phyloP scores from a whole-genome alignment of 1,140 invertebrate species.

The Papilio glaucus region DNA sequence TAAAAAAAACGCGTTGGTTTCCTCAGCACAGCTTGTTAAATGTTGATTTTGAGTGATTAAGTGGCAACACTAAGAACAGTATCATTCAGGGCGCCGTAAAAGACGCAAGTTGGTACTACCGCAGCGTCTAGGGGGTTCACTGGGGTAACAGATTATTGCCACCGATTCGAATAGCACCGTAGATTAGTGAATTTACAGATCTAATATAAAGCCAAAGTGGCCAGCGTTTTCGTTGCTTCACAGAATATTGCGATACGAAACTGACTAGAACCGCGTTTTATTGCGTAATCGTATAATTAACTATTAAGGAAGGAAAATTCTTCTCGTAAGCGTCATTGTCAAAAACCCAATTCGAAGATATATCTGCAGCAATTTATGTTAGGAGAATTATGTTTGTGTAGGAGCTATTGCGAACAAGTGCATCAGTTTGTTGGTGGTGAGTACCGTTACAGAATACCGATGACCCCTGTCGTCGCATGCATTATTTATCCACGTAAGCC shows the following conservation, averaged over 20 bases:
- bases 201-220: no score
- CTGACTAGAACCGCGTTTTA: background rate
- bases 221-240: no score
- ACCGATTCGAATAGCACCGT: no score
- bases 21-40: no score
- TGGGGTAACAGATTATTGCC: no score
- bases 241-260: background rate
- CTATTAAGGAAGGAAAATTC: background rate
- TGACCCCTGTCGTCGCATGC: conserved; percentile 68
- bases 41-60: no score
- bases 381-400: background rate
- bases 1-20: no score
- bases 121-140: no score
- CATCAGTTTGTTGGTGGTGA: conserved; percentile 46
- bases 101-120: no score
- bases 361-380: conserved; percentile 8
- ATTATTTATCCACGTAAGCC: conserved; percentile 80
- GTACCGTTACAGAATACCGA: conserved; percentile 68
- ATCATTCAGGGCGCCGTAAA: no score
- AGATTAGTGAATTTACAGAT: no score
- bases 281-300: background rate
- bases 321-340: background rate
- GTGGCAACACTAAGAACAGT: no score
- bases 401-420: conserved; percentile 19
- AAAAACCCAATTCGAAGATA: conserved; percentile 13